Evolutionary conservation across 2,113 vertebrate genomes (phyloP).

Genomic region (Sterrhoptilus dennistouni): DNA sequence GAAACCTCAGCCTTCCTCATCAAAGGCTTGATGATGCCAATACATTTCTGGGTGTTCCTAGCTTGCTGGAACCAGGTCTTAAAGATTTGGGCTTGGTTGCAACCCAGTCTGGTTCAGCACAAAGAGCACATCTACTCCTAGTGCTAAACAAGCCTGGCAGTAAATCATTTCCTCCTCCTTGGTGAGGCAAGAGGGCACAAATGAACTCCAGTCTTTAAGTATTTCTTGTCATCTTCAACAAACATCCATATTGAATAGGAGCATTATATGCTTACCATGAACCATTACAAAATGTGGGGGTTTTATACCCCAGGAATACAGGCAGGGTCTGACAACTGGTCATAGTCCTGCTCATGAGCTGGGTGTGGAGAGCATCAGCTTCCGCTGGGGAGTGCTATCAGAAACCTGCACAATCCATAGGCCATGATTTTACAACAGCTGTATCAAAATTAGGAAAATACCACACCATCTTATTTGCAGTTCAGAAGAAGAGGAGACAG

Average conservation of each 20-base stretch:
- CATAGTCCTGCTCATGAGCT: accelerated
- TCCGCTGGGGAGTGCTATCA: not conserved
- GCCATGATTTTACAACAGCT: not conserved
- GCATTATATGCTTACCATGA: not conserved
- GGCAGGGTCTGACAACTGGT: not conserved
- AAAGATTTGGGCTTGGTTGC: not conserved
- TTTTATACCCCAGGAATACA: not conserved
- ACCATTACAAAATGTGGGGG: not conserved
- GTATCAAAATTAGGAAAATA: not conserved
- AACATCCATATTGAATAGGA: not conserved
- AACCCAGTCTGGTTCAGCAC: not conserved
- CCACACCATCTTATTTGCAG: not conserved
- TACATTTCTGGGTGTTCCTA: not conserved
- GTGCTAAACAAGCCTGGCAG: not conserved
- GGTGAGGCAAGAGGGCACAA: not conserved
- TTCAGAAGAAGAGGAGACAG: not conserved
- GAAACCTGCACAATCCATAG: not conserved
- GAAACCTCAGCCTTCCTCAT: not conserved
- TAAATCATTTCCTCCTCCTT: not conserved
- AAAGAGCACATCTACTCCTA: not conserved
- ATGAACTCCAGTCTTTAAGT: not conserved
- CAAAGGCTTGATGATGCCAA: not conserved
- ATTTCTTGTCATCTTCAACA: not conserved
- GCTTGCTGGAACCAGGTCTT: not conserved
- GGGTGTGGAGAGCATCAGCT: not conserved